Base-by-base conservation (phyloP, 2,888 invertebrate genomes). In the Leptinotarsa juncta region DNA sequence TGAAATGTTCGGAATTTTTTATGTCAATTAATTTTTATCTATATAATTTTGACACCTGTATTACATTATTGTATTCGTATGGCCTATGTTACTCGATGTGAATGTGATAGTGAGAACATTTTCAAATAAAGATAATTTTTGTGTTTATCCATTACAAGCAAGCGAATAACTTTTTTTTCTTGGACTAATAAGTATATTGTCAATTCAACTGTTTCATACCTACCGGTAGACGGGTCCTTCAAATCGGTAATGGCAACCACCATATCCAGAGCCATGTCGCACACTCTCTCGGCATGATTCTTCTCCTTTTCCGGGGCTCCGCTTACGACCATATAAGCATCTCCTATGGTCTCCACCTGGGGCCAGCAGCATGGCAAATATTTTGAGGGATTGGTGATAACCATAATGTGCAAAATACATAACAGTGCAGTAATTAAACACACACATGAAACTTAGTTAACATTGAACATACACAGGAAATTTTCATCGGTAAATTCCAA, bases 241-340 rank as follows among this genome's bases (percentile, higher is more conserved):
- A 98, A 90, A 84, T 96, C 95, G 0, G 93, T 94, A 84, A 97
- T 97, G 1, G 97, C 96, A 80, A 96, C 95, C 1, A 97, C 93
- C 98, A 98, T 98, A 84, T 97, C 98, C 48, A 98, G 89, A 0
- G 97, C 97, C 97, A 98, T 98, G 85, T 97, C 95, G 85, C 96
- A 97, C 7, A 97, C 95, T 83, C 95, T 93, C 86, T 96, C 95
- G 0, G 97, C 97, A 86, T 99, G 98, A 85, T 96, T 95, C 70
- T 91, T 91, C 84, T 96, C 96, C 83, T 95, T 94, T 81, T 95
- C 95, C 0, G 98, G 98, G 0, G 97, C 97, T 0, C 98, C 98
- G 0, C 97, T 95, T 0, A 98, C 98, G 0, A 98, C 97, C 98
- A 99, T 98, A 87, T 98, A 99, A 0, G 98, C 98, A 86, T 99